Percentiles rank a stretch among this genome's conserved stretches.
Conservation (phyloP, 2,797 vertebrate genomes). For the Erethizon dorsatum region DNA sequence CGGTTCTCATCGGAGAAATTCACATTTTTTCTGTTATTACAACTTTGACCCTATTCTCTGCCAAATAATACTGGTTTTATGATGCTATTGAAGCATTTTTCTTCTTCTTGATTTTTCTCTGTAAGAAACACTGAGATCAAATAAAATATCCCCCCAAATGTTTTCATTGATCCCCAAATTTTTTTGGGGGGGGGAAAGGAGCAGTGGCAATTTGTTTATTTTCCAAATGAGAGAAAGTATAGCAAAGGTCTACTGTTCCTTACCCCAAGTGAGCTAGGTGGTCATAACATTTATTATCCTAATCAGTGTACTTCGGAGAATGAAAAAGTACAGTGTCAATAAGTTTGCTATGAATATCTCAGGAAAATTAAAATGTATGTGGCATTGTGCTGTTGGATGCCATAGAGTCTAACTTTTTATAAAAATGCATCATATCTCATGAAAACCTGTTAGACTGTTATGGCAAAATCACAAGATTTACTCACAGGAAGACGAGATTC, state of each 20-base stretch:
- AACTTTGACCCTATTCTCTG: neutral
- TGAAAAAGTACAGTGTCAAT: neutral
- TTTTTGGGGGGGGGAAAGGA: neutral
- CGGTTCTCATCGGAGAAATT: neutral
- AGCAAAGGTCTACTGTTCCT: slow-evolving; percentile 3
- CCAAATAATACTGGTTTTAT: neutral
- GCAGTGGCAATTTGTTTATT: neutral
- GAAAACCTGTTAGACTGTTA: neutral
- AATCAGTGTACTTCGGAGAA: neutral
- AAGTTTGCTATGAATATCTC: neutral
- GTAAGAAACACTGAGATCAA: slow-evolving; percentile 36
- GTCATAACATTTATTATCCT: slow-evolving; percentile 24
- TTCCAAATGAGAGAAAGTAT: neutral
- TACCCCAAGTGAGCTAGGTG: neutral
- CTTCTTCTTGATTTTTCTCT: neutral
- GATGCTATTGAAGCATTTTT: neutral
- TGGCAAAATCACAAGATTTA: too few species aligned
- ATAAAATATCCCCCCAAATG: neutral
- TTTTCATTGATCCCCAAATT: slow-evolving; percentile 23
- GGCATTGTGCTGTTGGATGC: neutral
- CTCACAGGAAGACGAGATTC: too few species aligned
- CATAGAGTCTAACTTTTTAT: neutral
- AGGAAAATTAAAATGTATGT: neutral
- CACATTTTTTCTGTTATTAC: neutral
- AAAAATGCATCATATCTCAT: neutral